Conservation (phyloP, 2,113 vertebrate species). For the Toxostoma redivivum region DNA sequence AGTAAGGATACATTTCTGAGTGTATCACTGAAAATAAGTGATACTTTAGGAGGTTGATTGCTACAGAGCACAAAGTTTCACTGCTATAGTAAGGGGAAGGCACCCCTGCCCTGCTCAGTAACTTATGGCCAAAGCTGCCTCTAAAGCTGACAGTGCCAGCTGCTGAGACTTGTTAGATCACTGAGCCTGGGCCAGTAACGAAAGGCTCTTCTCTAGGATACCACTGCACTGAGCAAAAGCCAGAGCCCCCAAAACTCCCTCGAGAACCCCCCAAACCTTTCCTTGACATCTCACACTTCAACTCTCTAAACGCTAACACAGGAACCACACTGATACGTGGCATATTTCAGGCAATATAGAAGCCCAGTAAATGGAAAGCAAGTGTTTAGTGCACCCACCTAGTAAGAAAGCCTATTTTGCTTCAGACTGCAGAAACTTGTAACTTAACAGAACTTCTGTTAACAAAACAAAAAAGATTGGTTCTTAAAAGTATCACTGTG, state of each 20-base stretch:
- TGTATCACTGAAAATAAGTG: not conserved
- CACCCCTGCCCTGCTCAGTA: rapidly evolving
- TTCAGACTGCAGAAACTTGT: not conserved
- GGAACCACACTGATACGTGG: not conserved
- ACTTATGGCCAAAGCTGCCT: not conserved
- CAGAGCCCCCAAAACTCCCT: not conserved
- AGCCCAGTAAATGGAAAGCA: not conserved
- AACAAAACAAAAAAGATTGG: not conserved
- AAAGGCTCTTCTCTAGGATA: not conserved
- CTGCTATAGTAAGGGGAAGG: rapidly evolving
- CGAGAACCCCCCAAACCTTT: not conserved
- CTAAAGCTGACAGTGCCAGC: not conserved
- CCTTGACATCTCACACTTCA: not conserved
- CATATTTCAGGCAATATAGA: not conserved
- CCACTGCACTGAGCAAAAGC: not conserved
- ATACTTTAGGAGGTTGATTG: not conserved
- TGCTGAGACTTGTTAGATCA: rapidly evolving
- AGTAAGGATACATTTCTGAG: not conserved
- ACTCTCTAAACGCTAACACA: not conserved
- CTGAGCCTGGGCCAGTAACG: not conserved
- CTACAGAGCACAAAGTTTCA: not conserved
- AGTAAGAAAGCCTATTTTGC: not conserved
- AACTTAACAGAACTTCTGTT: not conserved
- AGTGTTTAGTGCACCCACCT: not conserved
- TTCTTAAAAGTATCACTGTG: not conserved